phyloP scores from a whole-genome alignment of 2,113 vertebrate genomes.

The Athene noctua region DNA sequence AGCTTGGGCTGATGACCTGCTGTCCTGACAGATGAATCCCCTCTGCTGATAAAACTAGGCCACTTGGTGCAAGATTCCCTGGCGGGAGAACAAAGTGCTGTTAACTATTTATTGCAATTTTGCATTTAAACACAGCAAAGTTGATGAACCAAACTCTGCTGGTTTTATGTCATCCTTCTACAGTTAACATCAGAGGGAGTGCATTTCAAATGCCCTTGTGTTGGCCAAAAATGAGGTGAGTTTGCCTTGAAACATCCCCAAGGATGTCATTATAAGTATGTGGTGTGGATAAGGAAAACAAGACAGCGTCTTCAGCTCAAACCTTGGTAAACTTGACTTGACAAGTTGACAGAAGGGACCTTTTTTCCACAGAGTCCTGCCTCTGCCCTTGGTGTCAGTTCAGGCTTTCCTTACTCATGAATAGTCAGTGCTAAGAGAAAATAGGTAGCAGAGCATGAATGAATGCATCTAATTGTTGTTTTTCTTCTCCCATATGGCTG shows the following conservation, averaged over 20 bases:
- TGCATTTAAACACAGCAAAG: not conserved
- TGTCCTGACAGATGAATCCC: not conserved
- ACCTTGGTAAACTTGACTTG: not conserved
- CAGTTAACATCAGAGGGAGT: not conserved
- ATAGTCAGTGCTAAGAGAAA: not conserved
- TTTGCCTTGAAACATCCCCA: not conserved
- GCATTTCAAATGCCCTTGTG: not conserved
- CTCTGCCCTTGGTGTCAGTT: not conserved
- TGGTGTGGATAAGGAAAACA: not conserved
- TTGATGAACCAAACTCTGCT: not conserved
- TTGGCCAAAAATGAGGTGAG: not conserved
- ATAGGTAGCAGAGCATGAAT: not conserved
- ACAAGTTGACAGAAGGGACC: not conserved
- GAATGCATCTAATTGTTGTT: not conserved
- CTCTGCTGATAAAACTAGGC: constrained; percentile 1
- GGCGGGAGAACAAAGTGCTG: not conserved
- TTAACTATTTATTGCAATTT: not conserved
- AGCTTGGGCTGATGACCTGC: not conserved
- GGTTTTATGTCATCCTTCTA: not conserved
- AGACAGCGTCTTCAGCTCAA: not conserved
- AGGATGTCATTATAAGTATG: not conserved
- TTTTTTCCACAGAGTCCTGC: not conserved
- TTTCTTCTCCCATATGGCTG: not conserved
- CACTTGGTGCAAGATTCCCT: not conserved
- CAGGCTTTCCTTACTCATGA: not conserved